Conservation (phyloP, 1,140 invertebrate species). For the Drosophila orena region DNA sequence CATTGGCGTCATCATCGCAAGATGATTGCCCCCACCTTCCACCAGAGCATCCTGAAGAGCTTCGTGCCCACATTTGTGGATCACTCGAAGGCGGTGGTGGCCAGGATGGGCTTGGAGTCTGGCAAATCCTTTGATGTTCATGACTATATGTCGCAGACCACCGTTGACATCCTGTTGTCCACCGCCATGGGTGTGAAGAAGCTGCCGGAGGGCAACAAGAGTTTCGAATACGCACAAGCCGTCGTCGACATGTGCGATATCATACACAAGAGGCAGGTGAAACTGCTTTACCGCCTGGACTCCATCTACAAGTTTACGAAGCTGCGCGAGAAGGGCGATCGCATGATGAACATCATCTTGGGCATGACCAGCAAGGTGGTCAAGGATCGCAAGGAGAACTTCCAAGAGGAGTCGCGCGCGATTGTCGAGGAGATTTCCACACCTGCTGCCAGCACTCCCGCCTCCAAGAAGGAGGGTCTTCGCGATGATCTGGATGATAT, state of each 20-base stretch:
- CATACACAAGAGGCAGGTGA: conserved; percentile 88
- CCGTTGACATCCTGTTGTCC: conserved; percentile 94
- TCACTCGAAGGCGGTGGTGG: conserved; percentile 90
- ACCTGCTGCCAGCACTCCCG: neutral
- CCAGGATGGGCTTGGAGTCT: conserved; percentile 88
- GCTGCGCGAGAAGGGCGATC: conserved; percentile 87
- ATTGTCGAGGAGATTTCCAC: conserved; percentile 78
- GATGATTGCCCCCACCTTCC: conserved; percentile 96
- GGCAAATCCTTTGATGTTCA: conserved; percentile 92
- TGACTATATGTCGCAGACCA: conserved; percentile 92
- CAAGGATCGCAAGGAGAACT: conserved; percentile 86
- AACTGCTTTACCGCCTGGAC: conserved; percentile 87
- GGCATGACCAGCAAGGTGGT: conserved; percentile 88
- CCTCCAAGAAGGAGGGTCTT: conserved; percentile 84
- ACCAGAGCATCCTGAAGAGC: conserved; percentile 95
- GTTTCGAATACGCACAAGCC: conserved; percentile 90
- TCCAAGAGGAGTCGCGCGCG: conserved; percentile 85
- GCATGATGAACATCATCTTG: conserved; percentile 88
- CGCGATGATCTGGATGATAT: conserved; percentile 90
- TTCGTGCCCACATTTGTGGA: conserved; percentile 95
- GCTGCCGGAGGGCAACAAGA: conserved; percentile 87
- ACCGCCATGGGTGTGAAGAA: conserved; percentile 90
- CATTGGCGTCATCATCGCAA: conserved; percentile 95
- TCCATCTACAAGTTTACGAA: conserved; percentile 87
- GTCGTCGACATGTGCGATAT: conserved; percentile 92